phyloP scores from a whole-genome alignment of 2,888 invertebrate species.

The Caenorhabditis angaria region DNA sequence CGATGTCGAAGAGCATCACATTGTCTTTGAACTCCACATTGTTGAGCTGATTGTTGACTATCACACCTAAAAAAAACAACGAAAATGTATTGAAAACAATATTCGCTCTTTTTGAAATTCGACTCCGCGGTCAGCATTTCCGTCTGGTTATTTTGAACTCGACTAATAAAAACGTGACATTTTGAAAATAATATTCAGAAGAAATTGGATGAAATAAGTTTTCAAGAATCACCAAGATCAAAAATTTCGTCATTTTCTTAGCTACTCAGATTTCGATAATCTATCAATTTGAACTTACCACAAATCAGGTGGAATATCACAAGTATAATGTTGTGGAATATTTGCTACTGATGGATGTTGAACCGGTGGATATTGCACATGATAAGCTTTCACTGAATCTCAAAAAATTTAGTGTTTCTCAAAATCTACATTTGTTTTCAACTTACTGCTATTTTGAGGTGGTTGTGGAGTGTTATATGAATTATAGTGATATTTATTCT shows the following conservation, averaged over 20 bases:
- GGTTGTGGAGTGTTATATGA: constrained; percentile 22
- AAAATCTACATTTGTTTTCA: neutral
- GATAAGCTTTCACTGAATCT: constrained; percentile 49
- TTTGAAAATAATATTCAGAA: too few relatives aligned
- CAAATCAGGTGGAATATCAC: constrained; percentile 60
- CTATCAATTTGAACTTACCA: constrained; percentile 37
- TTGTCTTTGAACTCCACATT: constrained; percentile 63
- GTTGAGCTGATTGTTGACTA: constrained; percentile 61
- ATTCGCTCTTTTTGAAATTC: neutral
- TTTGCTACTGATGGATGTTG: constrained; percentile 34
- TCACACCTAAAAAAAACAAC: constrained; percentile 55
- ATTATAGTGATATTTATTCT: constrained; percentile 24
- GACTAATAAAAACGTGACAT: too few relatives aligned
- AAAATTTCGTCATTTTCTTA: too few relatives aligned
- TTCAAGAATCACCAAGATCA: too few relatives aligned
- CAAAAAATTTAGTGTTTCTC: neutral
- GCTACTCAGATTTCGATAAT: too few relatives aligned
- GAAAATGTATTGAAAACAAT: too few relatives aligned
- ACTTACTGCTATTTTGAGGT: neutral
- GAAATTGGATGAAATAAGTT: too few relatives aligned
- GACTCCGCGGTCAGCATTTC: neutral
- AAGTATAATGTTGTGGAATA: constrained; percentile 38
- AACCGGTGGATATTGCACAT: constrained; percentile 42
- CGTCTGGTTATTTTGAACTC: too few relatives aligned
- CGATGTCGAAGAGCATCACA: constrained; percentile 63